phyloP scores from a whole-genome alignment of 2,797 vertebrate species.

The Cynodonichthys magdalenae region DNA sequence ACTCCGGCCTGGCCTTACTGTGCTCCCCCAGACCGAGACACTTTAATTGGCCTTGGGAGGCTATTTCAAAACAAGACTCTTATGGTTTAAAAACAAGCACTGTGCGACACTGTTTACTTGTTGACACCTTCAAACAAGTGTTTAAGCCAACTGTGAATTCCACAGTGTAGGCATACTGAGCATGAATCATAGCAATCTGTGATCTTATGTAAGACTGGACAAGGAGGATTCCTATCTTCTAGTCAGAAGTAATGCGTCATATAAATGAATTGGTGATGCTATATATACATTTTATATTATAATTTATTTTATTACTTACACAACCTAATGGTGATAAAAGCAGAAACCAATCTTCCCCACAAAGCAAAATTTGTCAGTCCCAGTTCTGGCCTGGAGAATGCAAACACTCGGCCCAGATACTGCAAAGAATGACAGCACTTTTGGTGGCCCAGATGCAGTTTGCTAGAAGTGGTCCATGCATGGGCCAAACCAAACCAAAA shows the following conservation, averaged over 20 bases:
- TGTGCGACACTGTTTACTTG: slow-evolving; percentile 36
- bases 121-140: slow-evolving; percentile 49
- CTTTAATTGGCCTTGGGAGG: slow-evolving; percentile 59
- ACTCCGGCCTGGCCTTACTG: slow-evolving; percentile 24
- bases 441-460: no score
- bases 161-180: slow-evolving; percentile 35
- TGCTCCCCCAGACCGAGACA: slow-evolving; percentile 28
- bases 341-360: no score
- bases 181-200: slow-evolving; percentile 55
- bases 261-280: slow-evolving; percentile 12
- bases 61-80: slow-evolving; percentile 39
- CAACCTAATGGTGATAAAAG: no score
- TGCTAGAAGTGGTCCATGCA: no score
- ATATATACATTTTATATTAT: not conserved
- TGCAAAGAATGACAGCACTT: no score
- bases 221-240: slow-evolving; percentile 20
- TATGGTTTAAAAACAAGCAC: slow-evolving; percentile 47
- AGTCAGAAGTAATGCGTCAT: slow-evolving; percentile 14
- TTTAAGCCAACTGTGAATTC: slow-evolving; percentile 41
- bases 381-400: no score
- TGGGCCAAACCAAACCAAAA: no score
- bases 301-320: not conserved
- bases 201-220: slow-evolving; percentile 40
- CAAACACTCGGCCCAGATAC: no score
- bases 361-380: no score